Base-by-base conservation (phyloP, 2,888 invertebrate species). In the Caradrina kadenii region DNA sequence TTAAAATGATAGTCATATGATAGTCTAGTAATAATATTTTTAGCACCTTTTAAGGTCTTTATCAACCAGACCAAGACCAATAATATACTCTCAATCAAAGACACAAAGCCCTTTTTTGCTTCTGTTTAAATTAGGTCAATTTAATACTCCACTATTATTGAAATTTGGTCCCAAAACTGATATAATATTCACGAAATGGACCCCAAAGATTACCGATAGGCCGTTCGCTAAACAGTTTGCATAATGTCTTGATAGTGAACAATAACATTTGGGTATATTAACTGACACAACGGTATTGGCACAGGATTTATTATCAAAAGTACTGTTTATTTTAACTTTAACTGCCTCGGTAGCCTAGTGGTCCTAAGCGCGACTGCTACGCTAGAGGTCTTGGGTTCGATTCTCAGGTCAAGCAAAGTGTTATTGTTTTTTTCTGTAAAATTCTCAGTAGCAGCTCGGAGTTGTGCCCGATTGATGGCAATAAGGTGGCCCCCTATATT, bases 151-250 rank as follows among this genome's bases (percentile, higher is more conserved):
- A 17, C 62, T 56, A 68, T 75, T 79, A 83, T 76, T 81, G 79
- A 76, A 81, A 79, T 79, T 72, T 48, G 49, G 59, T 7, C 61
- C 64, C 69, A 45, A 70, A 76, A 71, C 69, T 73, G 58, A 73
- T 76, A 82, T 79, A 71, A 74, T 83, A 76, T 76, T 79, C 84
- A 56, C 58, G 53, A 22, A 74, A 79, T 68, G 73, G 61, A 69
- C 80, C 70, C 74, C 42, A 69, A 83, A 84, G 84, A 82, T 82
- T 80, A 82, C 69, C 45, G 82, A 73, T 76, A 69, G 64, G 64
- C 63, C 68, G 58, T 68, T 69, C 42, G 13, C 59, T 76, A 67
- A 77, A 75, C 77, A 81, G 81, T 82, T 82, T 81, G 77, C 82
- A 84, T 82, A 82, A 81, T 81, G 48, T 49, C 21, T 54, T 69